These are phyloP conservation scores for Metallyticus violacea DNA, from an alignment of 2,888 invertebrate genomes.

Conservation along the genomic window DNA sequence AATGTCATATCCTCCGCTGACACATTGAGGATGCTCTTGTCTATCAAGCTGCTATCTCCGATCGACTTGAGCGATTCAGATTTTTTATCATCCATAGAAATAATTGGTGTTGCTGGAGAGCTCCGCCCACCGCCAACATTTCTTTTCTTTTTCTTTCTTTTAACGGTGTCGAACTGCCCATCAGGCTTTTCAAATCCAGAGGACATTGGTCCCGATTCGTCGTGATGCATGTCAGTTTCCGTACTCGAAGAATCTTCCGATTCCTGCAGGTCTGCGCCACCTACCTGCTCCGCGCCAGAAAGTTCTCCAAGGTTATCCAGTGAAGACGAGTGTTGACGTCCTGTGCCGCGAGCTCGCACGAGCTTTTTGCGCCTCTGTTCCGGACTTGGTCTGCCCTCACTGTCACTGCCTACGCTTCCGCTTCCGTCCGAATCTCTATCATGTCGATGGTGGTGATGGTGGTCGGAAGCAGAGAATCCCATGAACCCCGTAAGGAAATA, in stretches of 20 bases:
- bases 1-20: conserved; percentile 1
- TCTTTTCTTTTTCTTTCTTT: conserved; percentile 74
- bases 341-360: conserved; percentile 78
- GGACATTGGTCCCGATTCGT: conserved; percentile 29
- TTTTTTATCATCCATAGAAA: not conserved
- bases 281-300: conserved; percentile 54
- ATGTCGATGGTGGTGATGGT: conserved; percentile 41
- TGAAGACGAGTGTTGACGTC: conserved; percentile 71
- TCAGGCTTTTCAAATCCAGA: conserved; percentile 53
- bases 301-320: conserved; percentile 64
- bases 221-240: conserved; percentile 68
- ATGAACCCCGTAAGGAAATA: conserved; percentile 85
- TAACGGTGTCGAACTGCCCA: conserved; percentile 76
- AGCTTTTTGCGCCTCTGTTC: conserved; percentile 79
- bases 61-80: not conserved
- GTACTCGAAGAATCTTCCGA: conserved; percentile 49
- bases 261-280: conserved; percentile 59
- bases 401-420: conserved; percentile 87
- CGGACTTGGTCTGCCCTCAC: conserved; percentile 84
- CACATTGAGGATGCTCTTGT: not conserved
- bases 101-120: not conserved
- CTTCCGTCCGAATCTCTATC: conserved; percentile 59
- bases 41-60: not conserved
- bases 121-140: conserved; percentile 40
- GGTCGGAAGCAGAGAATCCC: conserved; percentile 71